These are phyloP conservation scores for Dolichallabes microphthalmus DNA, from an alignment of 2,113 vertebrate species.

Conservation along the genomic window DNA sequence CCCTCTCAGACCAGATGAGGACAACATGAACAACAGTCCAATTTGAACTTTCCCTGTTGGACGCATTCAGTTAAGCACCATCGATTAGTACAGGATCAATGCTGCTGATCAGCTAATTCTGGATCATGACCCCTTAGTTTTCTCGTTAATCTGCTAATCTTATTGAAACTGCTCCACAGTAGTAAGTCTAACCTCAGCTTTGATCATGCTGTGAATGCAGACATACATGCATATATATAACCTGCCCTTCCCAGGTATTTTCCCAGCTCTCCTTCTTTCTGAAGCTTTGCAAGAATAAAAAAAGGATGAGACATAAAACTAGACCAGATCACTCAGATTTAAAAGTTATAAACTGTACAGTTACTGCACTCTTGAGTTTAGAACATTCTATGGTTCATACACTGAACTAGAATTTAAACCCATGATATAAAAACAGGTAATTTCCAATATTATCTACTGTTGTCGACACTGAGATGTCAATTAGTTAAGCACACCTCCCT, in stretches of 20 bases:
- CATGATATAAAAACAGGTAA: background rate
- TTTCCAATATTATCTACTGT: background rate
- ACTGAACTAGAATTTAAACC: background rate
- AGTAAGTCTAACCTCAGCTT: constrained; percentile 5
- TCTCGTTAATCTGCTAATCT: constrained; percentile 40
- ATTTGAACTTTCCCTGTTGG: background rate
- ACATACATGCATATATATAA: constrained; percentile 34
- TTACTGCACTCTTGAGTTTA: background rate
- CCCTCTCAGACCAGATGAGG: constrained; percentile 26
- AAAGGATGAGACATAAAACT: background rate
- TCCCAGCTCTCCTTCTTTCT: background rate
- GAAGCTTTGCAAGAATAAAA: background rate
- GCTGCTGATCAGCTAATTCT: constrained; percentile 41
- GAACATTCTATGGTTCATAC: background rate
- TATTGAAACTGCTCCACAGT: constrained; percentile 29
- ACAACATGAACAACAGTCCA: constrained; percentile 44
- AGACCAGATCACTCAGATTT: background rate
- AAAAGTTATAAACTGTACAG: background rate
- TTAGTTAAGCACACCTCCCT: background rate
- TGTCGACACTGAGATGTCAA: background rate
- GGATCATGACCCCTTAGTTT: constrained; percentile 36
- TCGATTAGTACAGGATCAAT: constrained; percentile 45
- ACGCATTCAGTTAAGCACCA: constrained; percentile 26
- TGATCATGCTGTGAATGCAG: constrained; percentile 41
- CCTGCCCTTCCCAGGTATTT: background rate